Evolutionary conservation across 2,113 vertebrate genomes (phyloP), one percentile per base, ranked within the genome.

Genomic region (Zosterops hypoxanthus): DNA sequence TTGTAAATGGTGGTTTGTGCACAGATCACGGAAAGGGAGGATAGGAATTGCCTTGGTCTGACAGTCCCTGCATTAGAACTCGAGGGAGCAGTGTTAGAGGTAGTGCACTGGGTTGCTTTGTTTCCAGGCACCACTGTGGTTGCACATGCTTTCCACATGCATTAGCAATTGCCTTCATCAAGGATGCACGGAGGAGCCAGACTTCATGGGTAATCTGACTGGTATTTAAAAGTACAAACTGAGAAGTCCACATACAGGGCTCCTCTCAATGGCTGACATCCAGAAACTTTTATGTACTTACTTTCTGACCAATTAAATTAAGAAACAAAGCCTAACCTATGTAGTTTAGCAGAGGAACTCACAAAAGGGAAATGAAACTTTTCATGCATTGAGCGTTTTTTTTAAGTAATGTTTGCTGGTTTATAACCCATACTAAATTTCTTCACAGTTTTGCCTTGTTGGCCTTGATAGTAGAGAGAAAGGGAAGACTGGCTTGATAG

Each of bases 141-240:
- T 88, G 11, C 78, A 63, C 36, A 57, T 24, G 5, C 90, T 88
- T 96, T 97, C 91, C 73, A 47, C 90, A 28, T 94, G 91, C 64
- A 64, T 96, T 97, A 65, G 86, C 95, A 88, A 86, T 93, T 95
- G 90, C 41, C 81, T 93, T 90, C 69, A 71, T 94, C 83, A 91
- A n/a, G 85, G 71, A 79, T 91, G 79, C 78, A 34, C 0, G 2
- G 69, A 76, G 44, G 65, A 91, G 41, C 39, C 73, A 77, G 82
- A 36, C 90, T 94, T 86, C 68, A 75, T 2, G 6, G 44, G 82
- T 96, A 82, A 93, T 94, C 86, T 73, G 81, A 28, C 68, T 83
- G 68, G 29, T 41, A 63, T 76, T 95, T 88, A 75, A 86, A 90
- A 95, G 76, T 66, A 77, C 68, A 88, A 78, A 76, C 88, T 36